phyloP scores from a whole-genome alignment of 2,797 vertebrate species.

The Labeo calbasu region DNA sequence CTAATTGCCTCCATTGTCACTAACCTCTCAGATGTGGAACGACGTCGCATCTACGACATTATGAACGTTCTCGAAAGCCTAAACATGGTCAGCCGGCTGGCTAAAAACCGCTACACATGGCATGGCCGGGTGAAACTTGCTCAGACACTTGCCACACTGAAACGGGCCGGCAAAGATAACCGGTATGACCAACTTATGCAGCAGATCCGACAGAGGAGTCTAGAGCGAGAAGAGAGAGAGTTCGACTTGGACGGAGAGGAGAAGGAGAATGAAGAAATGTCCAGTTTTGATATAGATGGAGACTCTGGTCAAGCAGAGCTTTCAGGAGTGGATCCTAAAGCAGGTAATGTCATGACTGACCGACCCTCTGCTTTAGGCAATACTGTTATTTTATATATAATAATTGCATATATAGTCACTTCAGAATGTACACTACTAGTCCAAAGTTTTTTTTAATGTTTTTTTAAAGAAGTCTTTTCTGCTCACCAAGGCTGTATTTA shows the following conservation, averaged over 20 bases:
- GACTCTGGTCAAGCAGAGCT: constrained; percentile 83
- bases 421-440: no score
- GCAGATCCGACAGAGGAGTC: constrained; percentile 84
- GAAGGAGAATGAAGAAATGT: constrained; percentile 76
- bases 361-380: neutral
- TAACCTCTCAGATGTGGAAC: constrained; percentile 83
- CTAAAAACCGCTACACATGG: constrained; percentile 95
- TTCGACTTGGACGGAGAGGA: constrained; percentile 77
- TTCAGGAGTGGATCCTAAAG: constrained; percentile 90
- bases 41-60: constrained; percentile 94
- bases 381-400: neutral
- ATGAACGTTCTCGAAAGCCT: constrained; percentile 97
- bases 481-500: no score
- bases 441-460: no score
- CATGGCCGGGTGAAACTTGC: constrained; percentile 87
- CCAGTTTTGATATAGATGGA: constrained; percentile 57
- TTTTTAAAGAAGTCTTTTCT: no score
- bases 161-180: constrained; percentile 84
- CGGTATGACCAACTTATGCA: constrained; percentile 88
- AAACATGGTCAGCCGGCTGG: constrained; percentile 95
- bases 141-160: constrained; percentile 86
- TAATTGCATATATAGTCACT: no score
- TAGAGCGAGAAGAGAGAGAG: constrained; percentile 80
- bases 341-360: constrained; percentile 73
- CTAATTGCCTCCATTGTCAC: neutral